Evolutionary conservation across 2,888 invertebrate species (phyloP), one percentile per base, ranked within the genome.

Genomic region (Glomeris marginata): DNA sequence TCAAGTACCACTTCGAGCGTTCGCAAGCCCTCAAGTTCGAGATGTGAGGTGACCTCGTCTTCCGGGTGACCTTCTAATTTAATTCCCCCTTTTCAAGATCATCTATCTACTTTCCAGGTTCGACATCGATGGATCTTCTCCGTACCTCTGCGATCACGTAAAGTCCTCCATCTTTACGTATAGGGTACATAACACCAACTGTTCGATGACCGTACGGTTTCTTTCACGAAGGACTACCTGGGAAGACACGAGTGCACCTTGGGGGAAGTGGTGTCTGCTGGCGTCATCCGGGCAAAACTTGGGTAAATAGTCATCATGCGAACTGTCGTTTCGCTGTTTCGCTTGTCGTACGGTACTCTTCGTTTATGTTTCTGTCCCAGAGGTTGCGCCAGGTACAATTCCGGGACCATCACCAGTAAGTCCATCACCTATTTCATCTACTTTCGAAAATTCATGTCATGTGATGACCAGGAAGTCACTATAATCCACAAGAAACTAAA

Each of bases 231-330:
- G 28, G 28, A 28, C 28, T 72, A 71, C 55, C 62, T 77, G 5
- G 77, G 77, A 8, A 61, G 63, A 44, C 63, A 68, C 34, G 72
- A 74, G 43, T 70, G 71, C 54, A 71, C 71, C 33, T 59, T 77
- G 38, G 76, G 73, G 21, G 73, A 74, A 58, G 69, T 71, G 56
- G 20, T 52, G 2, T 33, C 11, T 1, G 50, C 46, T 13, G 16
- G 41, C 40, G 44, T 44, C 11, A 41, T 40, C 2, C 20, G 38
- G 28, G n/a, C 33, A 13, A 45, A 55, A 21, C 41, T 36, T 20
- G 52, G 50, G 21, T 21, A 40, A 1, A 38, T 8, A 28, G 28
- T 28, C 4, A 5, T 28, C 28, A 28, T 50, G 61, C 10, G 53
- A n/a, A n/a, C n/a, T n/a, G n/a, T n/a, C n/a, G n/a, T n/a, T n/a